Conservation (phyloP, 1,140 invertebrate genomes). For the Yoshiicerus persimilis region DNA sequence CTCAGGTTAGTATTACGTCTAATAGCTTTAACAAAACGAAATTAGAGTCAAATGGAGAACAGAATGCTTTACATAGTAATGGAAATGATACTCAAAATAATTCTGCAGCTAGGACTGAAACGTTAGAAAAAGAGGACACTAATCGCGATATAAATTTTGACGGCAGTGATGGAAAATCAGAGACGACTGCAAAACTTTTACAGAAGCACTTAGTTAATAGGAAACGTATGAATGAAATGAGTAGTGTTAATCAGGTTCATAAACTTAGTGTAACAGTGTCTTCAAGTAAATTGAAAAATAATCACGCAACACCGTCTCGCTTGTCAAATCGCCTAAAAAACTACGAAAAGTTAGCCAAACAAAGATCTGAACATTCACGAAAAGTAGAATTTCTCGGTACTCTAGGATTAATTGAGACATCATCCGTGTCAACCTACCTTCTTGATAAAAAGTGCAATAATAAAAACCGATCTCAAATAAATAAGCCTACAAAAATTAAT, state of each 20-base stretch:
- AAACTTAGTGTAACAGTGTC: not conserved
- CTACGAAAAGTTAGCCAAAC: not conserved
- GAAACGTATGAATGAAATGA: not conserved
- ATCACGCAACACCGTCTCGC: not conserved
- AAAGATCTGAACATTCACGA: not conserved
- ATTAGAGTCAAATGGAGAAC: no score
- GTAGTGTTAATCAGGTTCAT: not conserved
- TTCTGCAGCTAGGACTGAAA: not conserved
- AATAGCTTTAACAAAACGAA: not conserved
- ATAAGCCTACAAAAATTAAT: not conserved
- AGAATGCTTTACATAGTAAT: not conserved
- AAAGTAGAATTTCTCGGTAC: not conserved
- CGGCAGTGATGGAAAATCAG: not conserved
- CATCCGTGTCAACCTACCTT: not conserved
- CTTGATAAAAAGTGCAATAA: not conserved
- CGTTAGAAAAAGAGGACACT: not conserved
- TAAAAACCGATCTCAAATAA: not conserved
- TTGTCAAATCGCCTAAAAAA: not conserved
- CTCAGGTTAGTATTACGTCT: not conserved
- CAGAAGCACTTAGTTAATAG: not conserved
- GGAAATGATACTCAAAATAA: not conserved
- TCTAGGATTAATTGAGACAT: not conserved
- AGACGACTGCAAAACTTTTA: not conserved
- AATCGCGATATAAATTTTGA: not conserved
- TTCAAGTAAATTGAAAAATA: not conserved